A percentile compares a stretch with the other conserved stretches of the same genome.
Evolutionary conservation across 2,113 vertebrate genomes (phyloP).

Genomic region (Melanerpes aurifrons): DNA sequence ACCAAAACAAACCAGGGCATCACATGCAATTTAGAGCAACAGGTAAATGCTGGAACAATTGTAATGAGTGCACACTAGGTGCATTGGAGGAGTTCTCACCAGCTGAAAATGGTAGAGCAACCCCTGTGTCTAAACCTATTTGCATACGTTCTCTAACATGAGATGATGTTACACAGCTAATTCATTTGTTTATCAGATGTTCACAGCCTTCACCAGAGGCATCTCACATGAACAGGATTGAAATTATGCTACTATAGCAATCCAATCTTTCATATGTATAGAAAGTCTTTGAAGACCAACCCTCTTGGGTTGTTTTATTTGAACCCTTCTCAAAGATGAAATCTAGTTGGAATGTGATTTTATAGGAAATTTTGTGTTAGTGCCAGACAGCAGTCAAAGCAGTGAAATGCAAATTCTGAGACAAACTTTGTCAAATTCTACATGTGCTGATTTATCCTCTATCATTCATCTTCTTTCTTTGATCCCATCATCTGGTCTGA

Average conservation of each 20-base stretch:
- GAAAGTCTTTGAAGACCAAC: neutral
- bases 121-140: neutral
- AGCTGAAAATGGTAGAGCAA: neutral
- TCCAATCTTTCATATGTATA: neutral
- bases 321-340: neutral
- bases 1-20: neutral
- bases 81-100: neutral
- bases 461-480: neutral
- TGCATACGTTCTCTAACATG: neutral
- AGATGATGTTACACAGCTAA: neutral
- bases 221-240: neutral
- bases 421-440: neutral
- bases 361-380: neutral
- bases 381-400: neutral
- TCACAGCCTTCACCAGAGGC: neutral
- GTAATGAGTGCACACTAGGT: neutral
- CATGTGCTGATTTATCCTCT: neutral
- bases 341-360: neutral
- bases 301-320: neutral
- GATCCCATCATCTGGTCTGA: neutral
- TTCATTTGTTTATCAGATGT: neutral
- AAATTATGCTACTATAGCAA: neutral
- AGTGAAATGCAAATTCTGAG: neutral
- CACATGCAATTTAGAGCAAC: neutral
- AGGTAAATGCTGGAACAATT: neutral